phyloP scores from a whole-genome alignment of 2,113 vertebrate genomes.

The Riparia riparia region DNA sequence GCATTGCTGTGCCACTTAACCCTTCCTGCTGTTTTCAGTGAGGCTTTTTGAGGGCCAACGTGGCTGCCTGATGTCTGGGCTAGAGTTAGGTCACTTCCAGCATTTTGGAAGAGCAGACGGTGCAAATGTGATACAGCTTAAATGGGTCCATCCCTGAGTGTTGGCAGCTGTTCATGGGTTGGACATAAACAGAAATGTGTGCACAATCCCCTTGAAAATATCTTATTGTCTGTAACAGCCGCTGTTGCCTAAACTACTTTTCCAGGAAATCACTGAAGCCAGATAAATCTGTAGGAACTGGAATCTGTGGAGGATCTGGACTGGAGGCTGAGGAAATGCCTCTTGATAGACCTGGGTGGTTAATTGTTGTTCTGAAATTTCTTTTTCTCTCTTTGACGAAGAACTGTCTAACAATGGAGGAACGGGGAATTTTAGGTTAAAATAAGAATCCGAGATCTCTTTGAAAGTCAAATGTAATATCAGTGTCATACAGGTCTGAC shows the following conservation, averaged over 20 bases:
- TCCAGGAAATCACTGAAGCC: neutral
- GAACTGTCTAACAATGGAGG: neutral
- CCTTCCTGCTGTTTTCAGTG: neutral
- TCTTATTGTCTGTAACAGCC: neutral
- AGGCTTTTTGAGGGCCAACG: neutral
- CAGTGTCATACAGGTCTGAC: neutral
- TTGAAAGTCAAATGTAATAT: neutral
- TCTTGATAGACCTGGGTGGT: neutral
- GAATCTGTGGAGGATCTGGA: neutral
- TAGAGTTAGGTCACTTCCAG: neutral
- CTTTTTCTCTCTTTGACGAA: neutral
- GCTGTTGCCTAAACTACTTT: neutral
- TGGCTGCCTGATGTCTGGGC: neutral
- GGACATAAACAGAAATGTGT: neutral
- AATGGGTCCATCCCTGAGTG: neutral
- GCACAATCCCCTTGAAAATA: neutral
- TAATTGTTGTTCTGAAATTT: neutral
- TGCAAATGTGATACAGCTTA: neutral
- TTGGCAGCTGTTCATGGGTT: neutral
- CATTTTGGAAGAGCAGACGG: neutral
- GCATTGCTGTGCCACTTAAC: neutral
- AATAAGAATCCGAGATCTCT: conserved; percentile 1
- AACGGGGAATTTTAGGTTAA: neutral
- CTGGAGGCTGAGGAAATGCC: neutral
- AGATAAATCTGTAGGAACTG: neutral